Evolutionary conservation across 2,113 vertebrate species (phyloP), one percentile per base, ranked within the genome.

Genomic region (Pluvianellus socialis): DNA sequence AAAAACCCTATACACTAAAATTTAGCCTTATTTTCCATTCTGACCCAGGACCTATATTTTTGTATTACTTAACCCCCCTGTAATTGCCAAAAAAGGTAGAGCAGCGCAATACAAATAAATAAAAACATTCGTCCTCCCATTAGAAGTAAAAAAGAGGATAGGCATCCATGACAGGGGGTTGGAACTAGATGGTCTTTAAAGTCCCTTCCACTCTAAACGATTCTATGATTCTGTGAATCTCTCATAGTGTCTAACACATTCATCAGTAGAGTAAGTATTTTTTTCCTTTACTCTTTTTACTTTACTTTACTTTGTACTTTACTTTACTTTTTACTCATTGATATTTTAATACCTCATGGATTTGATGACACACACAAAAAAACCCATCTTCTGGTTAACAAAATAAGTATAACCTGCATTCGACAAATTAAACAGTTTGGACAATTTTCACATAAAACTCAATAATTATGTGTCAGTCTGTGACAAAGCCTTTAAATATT

Each of bases 1-100:
- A 56, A 27, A 32, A 42, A 1, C 0, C 6, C 30, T 0, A 1
- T 10, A 13, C 18, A 10, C 22, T 45, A 32, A 63, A 7, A 9
- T 17, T 56, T 65, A 28, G 42, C n/a, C 24, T 80, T 61, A 55
- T 30, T 67, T 62, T 75, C 27, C 6, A 1, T 63, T 76, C 56
- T 56, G 47, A 22, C 27, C 27, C 33, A 82, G 42, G 22, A 35
- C 19, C 22, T 6, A 10, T 10, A 8, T 27, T 62, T 86, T 62
- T 23, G 16, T 50, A 44, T 18, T 19, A 44, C 22, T 38, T 87
- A 76, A 27, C 2, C 12, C 18, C 18, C 13, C 27, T 24, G 10
- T 42, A 56, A 62, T 17, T 63, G 22, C 12, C 32, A 38, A 50
- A 82, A 22, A 10, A 44, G 50, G 62, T 33, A 56, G 22, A 35